These are phyloP conservation scores for Hipparchia semele DNA, from an alignment of 2,888 invertebrate genomes.

Conservation along the genomic window DNA sequence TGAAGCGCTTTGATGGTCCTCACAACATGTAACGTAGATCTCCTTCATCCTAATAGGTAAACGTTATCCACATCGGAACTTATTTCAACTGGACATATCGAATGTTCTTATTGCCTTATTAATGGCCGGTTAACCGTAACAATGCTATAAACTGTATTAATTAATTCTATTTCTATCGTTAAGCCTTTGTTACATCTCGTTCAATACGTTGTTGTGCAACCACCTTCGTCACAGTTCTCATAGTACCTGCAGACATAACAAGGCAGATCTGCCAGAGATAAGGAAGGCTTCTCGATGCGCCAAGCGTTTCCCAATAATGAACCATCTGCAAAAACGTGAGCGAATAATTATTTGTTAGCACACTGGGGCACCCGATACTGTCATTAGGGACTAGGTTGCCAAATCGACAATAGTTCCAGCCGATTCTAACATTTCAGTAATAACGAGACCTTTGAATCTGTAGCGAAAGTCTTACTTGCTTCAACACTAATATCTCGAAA, in stretches of 20 bases:
- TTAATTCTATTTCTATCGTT: constrained; percentile 38
- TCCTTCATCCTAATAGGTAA: not conserved
- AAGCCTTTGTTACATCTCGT: constrained; percentile 36
- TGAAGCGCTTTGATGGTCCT: not conserved
- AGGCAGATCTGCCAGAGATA: constrained; percentile 67
- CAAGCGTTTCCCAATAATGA: constrained; percentile 73
- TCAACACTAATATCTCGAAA: too few species aligned
- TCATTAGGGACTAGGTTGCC: constrained; percentile 66
- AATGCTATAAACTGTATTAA: constrained; percentile 34
- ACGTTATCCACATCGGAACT: too few species aligned
- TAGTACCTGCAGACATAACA: constrained; percentile 71
- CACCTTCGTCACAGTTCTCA: constrained; percentile 71
- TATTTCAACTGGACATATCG: not conserved
- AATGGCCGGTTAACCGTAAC: constrained; percentile 13
- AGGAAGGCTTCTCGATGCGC: constrained; percentile 63
- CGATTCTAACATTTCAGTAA: not conserved
- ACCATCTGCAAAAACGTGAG: constrained; percentile 78
- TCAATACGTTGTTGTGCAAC: constrained; percentile 58
- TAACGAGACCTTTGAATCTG: not conserved
- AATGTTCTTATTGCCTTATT: not conserved
- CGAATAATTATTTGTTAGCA: constrained; percentile 51
- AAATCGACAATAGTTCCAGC: constrained; percentile 31
- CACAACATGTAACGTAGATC: not conserved
- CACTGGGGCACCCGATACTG: constrained; percentile 65
- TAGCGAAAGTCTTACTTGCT: too few species aligned